Percentiles rank a stretch among this genome's conserved stretches.
phyloP scores from a whole-genome alignment of 2,888 invertebrate species.

The Coremacera marginata region DNA sequence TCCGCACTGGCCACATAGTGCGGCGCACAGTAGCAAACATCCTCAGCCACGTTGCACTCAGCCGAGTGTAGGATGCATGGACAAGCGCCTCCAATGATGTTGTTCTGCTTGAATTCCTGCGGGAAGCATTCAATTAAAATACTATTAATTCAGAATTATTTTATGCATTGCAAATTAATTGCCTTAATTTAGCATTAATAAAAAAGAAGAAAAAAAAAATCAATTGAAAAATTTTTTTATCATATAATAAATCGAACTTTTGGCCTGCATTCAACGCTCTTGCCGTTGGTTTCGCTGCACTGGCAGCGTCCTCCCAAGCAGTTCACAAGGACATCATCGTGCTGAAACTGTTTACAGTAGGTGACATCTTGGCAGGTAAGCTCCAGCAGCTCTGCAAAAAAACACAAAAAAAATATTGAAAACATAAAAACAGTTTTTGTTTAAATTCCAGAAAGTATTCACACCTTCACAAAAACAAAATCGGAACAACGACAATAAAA shows the following conservation, averaged over 20 bases:
- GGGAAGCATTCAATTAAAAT: not conserved
- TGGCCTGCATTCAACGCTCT: constrained; percentile 55
- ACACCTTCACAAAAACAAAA: not conserved
- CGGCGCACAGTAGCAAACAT: constrained; percentile 58
- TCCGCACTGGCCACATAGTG: constrained; percentile 58
- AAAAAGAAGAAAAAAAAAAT: constrained; percentile 37
- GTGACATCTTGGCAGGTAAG: constrained; percentile 53
- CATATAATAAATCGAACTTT: constrained; percentile 46
- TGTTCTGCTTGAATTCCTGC: constrained; percentile 55
- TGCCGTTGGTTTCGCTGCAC: constrained; percentile 50
- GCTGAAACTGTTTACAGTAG: constrained; percentile 54
- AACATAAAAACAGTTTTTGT: not conserved
- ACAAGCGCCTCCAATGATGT: constrained; percentile 63
- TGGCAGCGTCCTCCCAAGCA: constrained; percentile 54
- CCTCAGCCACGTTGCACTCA: constrained; percentile 52
- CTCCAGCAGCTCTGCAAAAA: constrained; percentile 55
- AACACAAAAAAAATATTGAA: not conserved
- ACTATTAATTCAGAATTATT: not conserved
- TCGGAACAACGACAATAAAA: not conserved
- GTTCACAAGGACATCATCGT: constrained; percentile 47
- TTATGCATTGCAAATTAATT: not conserved
- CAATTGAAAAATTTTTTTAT: constrained; percentile 15
- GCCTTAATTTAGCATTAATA: constrained; percentile 6
- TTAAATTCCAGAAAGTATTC: not conserved
- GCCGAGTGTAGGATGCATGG: constrained; percentile 57